These are phyloP conservation scores for Pachyrhynchus sulphureomaculatus DNA, from an alignment of 1,140 invertebrate species.

Conservation along the genomic window DNA sequence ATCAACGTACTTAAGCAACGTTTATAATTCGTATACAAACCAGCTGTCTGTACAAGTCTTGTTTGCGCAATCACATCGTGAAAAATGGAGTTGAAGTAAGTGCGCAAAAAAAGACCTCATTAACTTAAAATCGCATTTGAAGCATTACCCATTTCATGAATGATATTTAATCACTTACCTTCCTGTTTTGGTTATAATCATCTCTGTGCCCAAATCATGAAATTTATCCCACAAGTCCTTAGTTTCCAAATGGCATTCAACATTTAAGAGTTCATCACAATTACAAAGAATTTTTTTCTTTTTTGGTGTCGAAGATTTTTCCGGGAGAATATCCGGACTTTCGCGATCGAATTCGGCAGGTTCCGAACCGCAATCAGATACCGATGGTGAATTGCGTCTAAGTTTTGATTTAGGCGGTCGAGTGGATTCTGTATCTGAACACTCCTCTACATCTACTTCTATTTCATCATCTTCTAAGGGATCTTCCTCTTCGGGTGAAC, in stretches of 20 bases:
- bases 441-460: constrained; percentile 51
- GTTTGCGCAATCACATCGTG: too few species aligned
- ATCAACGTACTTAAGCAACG: too few species aligned
- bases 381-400: constrained; percentile 40
- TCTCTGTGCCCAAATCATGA: constrained; percentile 91
- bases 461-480: constrained; percentile 48
- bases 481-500: constrained; percentile 42
- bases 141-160: too few species aligned
- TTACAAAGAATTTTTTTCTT: constrained; percentile 65
- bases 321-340: constrained; percentile 41
- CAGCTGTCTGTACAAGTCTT: too few species aligned
- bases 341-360: constrained; percentile 46
- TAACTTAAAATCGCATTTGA: too few species aligned
- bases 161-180: constrained; percentile 83
- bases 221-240: constrained; percentile 95
- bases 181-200: constrained; percentile 98
- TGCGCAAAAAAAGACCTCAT: too few species aligned
- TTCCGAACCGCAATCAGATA: constrained; percentile 49
- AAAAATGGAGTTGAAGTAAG: too few species aligned
- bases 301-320: constrained; percentile 34
- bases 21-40: too few species aligned
- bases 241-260: constrained; percentile 89
- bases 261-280: constrained; percentile 79
- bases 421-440: constrained; percentile 47
- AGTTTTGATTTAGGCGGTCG: constrained; percentile 38